Percentiles rank a stretch among this genome's conserved stretches.
Conservation (phyloP, 2,888 invertebrate genomes). For the Lysandra bellargus region DNA sequence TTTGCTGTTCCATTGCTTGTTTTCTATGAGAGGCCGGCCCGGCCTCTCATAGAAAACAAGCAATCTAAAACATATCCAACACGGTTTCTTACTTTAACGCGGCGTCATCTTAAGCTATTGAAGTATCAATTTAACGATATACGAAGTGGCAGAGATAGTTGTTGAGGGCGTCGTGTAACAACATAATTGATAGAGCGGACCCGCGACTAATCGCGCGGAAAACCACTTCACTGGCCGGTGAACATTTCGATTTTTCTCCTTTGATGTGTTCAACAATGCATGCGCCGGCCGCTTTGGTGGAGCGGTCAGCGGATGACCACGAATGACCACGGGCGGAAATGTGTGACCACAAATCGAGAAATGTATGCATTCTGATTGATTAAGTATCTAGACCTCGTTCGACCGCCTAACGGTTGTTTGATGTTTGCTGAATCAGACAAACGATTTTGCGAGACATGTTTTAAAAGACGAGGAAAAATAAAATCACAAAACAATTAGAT, state of each 20-base stretch:
- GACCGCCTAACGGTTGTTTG: conserved; percentile 4
- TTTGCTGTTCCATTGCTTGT: too few relatives aligned
- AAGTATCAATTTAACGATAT: neutral
- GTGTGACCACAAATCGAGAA: conserved; percentile 36
- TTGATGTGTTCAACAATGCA: conserved; percentile 80
- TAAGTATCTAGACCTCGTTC: conserved; percentile 3
- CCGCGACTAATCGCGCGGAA: conserved; percentile 73
- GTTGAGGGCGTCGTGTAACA: conserved; percentile 38
- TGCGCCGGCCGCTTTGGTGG: conserved; percentile 59
- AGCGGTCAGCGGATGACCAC: conserved; percentile 43
- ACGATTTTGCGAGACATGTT: neutral
- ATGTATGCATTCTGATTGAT: conserved; percentile 27
- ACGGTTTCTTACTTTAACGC: too few relatives aligned
- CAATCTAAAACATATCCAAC: too few relatives aligned
- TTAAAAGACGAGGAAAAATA: neutral
- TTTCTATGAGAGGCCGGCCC: too few relatives aligned
- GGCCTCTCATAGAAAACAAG: too few relatives aligned
- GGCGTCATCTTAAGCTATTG: too few relatives aligned
- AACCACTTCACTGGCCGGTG: conserved; percentile 74
- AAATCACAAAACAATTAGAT: neutral
- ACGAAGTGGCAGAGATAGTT: conserved; percentile 17
- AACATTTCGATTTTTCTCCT: conserved; percentile 80
- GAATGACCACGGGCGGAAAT: conserved; percentile 35
- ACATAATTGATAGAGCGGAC: conserved; percentile 67
- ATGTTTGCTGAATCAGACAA: neutral